Evolutionary conservation across 53 echinoderm and acorn worm species (phyloP).

Genomic region (Luidia sarsii): DNA sequence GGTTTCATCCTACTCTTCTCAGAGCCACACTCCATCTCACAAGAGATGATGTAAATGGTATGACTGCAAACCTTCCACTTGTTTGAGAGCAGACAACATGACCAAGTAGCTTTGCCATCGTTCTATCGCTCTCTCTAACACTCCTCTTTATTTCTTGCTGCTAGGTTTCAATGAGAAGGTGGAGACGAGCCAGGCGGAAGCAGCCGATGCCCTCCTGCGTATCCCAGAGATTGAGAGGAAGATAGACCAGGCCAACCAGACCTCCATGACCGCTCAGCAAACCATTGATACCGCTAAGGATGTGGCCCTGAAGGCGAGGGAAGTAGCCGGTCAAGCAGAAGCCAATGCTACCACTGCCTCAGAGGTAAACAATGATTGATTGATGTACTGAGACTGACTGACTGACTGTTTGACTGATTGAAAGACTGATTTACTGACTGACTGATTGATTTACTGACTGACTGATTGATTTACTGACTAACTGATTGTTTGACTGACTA

Average conservation of each 20-base stretch:
- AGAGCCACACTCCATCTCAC: no score
- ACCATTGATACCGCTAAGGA: constrained; percentile 82
- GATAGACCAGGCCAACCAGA: constrained; percentile 84
- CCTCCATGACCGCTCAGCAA: constrained; percentile 71
- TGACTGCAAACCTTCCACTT: background rate
- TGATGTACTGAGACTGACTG: no score
- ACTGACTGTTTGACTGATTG: no score
- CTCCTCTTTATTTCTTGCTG: background rate
- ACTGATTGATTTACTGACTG: no score
- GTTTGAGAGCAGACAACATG: background rate
- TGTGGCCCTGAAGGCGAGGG: constrained; percentile 81
- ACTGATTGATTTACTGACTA: no score
- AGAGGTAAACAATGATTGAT: no score
- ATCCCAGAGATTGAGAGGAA: constrained; percentile 73
- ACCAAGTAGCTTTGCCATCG: no score
- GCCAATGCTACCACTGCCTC: constrained; percentile 83
- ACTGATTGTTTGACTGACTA: no score
- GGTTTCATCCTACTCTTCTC: no score
- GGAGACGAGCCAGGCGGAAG: constrained; percentile 70
- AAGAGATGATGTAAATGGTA: no score
- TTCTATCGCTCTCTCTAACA: background rate
- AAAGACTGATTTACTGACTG: no score
- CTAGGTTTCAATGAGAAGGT: constrained; percentile 90
- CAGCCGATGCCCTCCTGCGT: constrained; percentile 59
- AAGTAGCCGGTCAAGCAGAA: constrained; percentile 75